Evolutionary conservation across 2,888 invertebrate genomes (phyloP), one percentile per base, ranked within the genome.

Genomic region (Drosophila sordidula): DNA sequence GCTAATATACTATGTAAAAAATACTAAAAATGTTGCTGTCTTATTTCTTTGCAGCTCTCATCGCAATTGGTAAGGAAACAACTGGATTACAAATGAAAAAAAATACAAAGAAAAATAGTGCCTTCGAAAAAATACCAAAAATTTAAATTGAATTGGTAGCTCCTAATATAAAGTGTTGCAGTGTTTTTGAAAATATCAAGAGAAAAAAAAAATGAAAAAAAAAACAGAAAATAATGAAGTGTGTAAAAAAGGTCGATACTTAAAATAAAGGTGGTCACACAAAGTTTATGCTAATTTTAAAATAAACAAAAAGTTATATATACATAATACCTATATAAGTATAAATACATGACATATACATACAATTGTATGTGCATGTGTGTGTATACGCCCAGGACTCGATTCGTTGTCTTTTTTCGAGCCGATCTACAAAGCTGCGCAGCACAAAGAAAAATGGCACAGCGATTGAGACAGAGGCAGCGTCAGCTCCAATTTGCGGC

Each of bases 401-500:
- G 62, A 70, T 57, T 70, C 71, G 70, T 62, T 66, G 55, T 16
- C 39, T 75, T 50, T 42, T 67, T 59, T 50, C 45, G 79, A 71
- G 79, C 66, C 88, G 89, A 81, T 85, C 78, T 84, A 56, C 66
- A 80, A 63, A 80, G 83, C 72, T 77, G 69, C 77, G 74, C 71
- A 73, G 84, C 77, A 79, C 81, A 82, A 83, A 87, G 80, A 80
- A 88, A 83, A 84, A 86, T 84, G 88, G 88, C 84, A 84, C 84
- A 86, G 47, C 77, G 77, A 71, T 78, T 71, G 61, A 61, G 70
- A 73, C 80, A 50, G 76, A 63, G 73, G 45, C 57, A 67, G 54
- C 46, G 26, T 16, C 63, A 61, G 75, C 58, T 51, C 41, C 57
- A 50, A 49, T 44, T 54, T 62, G 44, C 9, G 44, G 47, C 69